Conservation (phyloP, 2,888 invertebrate genomes). For the Amiota communis region DNA sequence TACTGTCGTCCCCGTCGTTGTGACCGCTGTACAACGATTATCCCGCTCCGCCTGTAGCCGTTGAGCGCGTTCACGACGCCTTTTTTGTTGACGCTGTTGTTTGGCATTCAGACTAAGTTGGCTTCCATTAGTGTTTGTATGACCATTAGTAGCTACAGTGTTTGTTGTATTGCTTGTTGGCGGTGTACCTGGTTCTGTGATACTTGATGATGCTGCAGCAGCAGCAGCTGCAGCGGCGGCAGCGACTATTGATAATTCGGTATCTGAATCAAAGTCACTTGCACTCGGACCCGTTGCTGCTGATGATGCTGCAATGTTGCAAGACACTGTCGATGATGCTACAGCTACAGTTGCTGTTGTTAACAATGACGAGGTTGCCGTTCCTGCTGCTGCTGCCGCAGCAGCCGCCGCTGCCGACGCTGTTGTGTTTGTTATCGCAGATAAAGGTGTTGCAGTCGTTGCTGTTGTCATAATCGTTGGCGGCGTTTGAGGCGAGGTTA, state of each 20-base stretch:
- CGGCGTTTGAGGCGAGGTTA: constrained; percentile 38
- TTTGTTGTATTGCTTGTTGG: constrained; percentile 33
- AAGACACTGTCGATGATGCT: constrained; percentile 19
- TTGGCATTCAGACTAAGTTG: constrained; percentile 67
- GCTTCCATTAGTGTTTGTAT: constrained; percentile 49
- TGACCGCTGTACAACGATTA: constrained; percentile 71
- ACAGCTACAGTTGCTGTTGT: constrained; percentile 35
- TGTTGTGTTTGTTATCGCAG: constrained; percentile 45
- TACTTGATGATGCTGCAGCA: constrained; percentile 47
- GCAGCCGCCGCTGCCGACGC: constrained; percentile 37
- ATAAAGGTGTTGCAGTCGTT: constrained; percentile 39
- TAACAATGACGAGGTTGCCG: constrained; percentile 32
- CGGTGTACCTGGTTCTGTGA: constrained; percentile 38
- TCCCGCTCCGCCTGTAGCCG: constrained; percentile 91
- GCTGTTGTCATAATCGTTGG: constrained; percentile 37
- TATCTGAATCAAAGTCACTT: constrained; percentile 71
- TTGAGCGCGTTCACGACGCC: constrained; percentile 92
- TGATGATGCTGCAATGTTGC: background rate
- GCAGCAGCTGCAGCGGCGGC: constrained; percentile 58
- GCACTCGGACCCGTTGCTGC: constrained; percentile 47
- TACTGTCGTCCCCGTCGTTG: background rate
- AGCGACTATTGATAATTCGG: constrained; percentile 69
- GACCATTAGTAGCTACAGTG: constrained; percentile 55
- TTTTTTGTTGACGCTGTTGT: constrained; percentile 80
- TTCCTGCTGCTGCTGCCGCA: constrained; percentile 28